These are phyloP conservation scores for Gallinago paraguaiae DNA, from an alignment of 2,113 vertebrate species.

Conservation along the genomic window DNA sequence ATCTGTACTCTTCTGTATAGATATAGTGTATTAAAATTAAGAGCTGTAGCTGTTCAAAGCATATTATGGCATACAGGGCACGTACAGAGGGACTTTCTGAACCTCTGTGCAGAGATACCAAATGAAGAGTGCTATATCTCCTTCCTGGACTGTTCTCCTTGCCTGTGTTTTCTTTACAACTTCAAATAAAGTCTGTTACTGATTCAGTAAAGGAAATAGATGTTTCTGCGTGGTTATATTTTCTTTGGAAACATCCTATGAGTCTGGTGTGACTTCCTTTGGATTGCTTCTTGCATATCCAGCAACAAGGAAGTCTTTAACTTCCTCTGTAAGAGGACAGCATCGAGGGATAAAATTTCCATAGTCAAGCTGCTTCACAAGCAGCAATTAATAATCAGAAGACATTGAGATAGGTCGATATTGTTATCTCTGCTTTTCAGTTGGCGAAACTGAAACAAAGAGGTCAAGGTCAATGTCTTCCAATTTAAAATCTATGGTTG, in stretches of 20 bases:
- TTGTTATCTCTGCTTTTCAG: constrained; percentile 44
- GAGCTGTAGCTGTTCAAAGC: background rate
- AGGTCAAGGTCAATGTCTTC: background rate
- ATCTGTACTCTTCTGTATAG: background rate
- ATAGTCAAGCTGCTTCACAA: background rate
- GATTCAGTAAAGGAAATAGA: background rate
- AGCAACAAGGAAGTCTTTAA: background rate
- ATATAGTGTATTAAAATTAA: background rate
- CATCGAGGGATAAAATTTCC: background rate
- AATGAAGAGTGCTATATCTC: background rate
- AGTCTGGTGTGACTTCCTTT: background rate
- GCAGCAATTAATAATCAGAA: constrained; percentile 14
- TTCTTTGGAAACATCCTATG: background rate
- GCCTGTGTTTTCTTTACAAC: background rate
- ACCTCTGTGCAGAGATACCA: background rate
- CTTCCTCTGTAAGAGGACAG: background rate
- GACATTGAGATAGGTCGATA: constrained; percentile 10
- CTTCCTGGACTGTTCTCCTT: background rate
- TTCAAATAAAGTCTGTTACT: background rate
- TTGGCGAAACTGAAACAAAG: constrained; percentile 1
- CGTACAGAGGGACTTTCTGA: background rate
- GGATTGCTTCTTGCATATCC: background rate
- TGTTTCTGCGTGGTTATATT: background rate
- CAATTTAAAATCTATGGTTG: constrained; percentile 8
- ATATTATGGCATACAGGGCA: background rate